Evolutionary conservation across 2,797 vertebrate species (phyloP).

Genomic region (Sylvia borin): DNA sequence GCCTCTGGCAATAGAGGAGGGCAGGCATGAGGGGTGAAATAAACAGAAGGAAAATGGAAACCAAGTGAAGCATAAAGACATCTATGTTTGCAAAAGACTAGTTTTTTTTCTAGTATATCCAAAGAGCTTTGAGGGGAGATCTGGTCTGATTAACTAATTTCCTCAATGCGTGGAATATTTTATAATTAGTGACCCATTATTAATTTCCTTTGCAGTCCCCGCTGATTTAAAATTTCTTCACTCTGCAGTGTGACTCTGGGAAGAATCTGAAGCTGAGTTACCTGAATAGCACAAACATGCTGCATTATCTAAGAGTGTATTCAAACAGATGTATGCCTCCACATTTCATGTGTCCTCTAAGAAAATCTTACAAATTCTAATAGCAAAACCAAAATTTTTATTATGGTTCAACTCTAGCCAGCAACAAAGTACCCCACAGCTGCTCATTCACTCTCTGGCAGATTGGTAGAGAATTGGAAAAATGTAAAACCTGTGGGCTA

Average conservation of each 20-base stretch:
- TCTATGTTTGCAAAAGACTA: not conserved
- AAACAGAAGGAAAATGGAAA: not conserved
- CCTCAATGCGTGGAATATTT: not conserved
- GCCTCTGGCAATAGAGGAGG: not conserved
- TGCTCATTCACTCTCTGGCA: not conserved
- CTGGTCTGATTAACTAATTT: not conserved
- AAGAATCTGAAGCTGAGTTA: not conserved
- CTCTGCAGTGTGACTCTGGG: not conserved
- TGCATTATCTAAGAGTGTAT: not conserved
- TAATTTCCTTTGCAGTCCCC: not conserved
- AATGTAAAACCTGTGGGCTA: not conserved
- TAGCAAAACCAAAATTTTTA: not conserved
- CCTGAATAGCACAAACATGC: not conserved
- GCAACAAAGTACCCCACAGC: not conserved
- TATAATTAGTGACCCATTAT: not conserved
- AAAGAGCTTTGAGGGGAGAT: not conserved
- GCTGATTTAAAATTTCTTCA: not conserved
- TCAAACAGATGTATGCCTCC: not conserved
- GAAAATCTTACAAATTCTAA: not conserved
- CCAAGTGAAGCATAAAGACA: not conserved
- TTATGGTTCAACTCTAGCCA: not conserved
- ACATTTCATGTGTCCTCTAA: not conserved
- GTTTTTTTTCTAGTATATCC: not conserved
- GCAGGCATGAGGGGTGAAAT: not conserved
- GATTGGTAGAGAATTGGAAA: not conserved